Conservation (phyloP, 2,797 vertebrate species). For the Falco cherrug region DNA sequence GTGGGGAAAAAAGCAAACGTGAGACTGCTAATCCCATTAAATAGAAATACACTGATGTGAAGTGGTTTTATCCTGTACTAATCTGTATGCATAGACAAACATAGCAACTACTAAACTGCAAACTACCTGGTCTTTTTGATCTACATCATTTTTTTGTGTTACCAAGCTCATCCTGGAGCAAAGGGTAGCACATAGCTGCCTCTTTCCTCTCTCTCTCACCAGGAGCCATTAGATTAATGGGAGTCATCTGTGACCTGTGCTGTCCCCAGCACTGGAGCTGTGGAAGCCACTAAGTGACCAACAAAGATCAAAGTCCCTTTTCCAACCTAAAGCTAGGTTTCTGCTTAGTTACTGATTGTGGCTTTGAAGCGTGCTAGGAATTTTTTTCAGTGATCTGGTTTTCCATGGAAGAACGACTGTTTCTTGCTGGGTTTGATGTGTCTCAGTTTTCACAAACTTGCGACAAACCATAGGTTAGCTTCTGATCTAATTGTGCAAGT, state of each 20-base stretch:
- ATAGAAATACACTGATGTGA: not conserved
- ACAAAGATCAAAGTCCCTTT: not conserved
- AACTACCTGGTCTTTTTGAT: not conserved
- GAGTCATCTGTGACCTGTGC: not conserved
- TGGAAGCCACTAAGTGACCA: not conserved
- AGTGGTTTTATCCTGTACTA: not conserved
- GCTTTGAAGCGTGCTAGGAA: not conserved
- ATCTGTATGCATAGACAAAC: not conserved
- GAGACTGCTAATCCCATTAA: not conserved
- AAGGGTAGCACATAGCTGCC: not conserved
- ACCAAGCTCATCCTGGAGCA: not conserved
- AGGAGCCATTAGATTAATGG: not conserved
- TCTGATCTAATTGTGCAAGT: not conserved
- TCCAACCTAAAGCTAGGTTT: not conserved
- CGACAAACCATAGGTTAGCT: not conserved
- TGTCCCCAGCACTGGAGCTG: not conserved
- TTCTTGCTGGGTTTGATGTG: not conserved
- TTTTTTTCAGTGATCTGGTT: not conserved
- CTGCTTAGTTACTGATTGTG: not conserved
- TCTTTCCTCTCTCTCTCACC: not conserved
- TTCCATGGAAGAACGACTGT: not conserved
- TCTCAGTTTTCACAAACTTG: not conserved
- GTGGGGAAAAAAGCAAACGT: not conserved
- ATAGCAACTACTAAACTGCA: not conserved
- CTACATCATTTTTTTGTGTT: not conserved